Percentiles rank a stretch among this genome's conserved stretches.
Evolutionary conservation across 2,888 invertebrate species (phyloP).

Genomic region (Pachliopta kotzebuea): DNA sequence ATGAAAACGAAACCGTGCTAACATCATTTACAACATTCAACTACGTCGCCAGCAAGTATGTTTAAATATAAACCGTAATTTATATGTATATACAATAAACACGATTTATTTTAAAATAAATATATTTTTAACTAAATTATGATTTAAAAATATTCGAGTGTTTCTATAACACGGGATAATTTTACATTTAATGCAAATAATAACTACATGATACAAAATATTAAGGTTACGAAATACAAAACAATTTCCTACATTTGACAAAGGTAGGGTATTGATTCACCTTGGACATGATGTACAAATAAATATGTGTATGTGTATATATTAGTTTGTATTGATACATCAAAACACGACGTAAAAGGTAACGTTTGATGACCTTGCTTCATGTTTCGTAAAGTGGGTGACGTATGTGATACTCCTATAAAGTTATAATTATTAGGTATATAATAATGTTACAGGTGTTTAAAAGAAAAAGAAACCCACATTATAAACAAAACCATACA

Average conservation of each 20-base stretch:
- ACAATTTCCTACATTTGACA: not conserved
- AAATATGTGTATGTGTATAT: not conserved
- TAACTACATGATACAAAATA: not conserved
- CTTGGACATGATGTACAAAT: not conserved
- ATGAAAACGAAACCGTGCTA: too few species aligned
- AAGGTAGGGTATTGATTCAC: not conserved
- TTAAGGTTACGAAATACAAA: not conserved
- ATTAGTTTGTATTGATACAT: slow-evolving; percentile 1
- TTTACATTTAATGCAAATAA: too few species aligned
- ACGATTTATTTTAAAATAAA: too few species aligned
- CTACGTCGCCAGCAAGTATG: too few species aligned
- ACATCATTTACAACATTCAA: too few species aligned
- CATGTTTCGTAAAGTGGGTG: too few species aligned
- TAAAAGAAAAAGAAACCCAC: not conserved
- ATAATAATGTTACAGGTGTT: not conserved
- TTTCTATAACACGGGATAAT: too few species aligned
- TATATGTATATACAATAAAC: too few species aligned
- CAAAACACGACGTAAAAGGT: not conserved
- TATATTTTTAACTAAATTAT: too few species aligned
- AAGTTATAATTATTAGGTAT: not conserved
- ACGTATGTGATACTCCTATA: too few species aligned
- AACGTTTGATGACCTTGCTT: not conserved
- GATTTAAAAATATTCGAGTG: too few species aligned
- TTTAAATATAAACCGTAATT: too few species aligned
- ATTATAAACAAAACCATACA: not conserved